phyloP scores from a whole-genome alignment of 2,797 vertebrate genomes.

The Apogon hyalosoma region DNA sequence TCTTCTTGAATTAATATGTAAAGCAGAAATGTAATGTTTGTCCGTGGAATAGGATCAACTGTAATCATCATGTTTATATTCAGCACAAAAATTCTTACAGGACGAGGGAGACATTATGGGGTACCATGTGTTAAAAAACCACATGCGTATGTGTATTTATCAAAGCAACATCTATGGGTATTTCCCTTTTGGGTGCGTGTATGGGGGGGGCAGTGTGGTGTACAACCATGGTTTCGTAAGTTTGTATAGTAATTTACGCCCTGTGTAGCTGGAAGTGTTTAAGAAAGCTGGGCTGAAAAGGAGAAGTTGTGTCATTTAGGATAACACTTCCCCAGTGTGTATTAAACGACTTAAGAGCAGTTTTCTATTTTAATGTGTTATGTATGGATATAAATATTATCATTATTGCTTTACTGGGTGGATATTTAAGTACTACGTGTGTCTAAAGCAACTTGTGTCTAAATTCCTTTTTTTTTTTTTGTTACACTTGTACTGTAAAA shows the following conservation, averaged over 20 bases:
- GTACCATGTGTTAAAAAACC: slow-evolving; percentile 10
- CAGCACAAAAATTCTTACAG: background rate
- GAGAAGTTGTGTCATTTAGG: slow-evolving; percentile 43
- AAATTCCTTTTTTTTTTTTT: slow-evolving; percentile 1
- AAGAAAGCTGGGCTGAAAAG: slow-evolving; percentile 48
- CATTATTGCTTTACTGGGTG: too few relatives aligned
- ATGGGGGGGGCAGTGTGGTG: background rate
- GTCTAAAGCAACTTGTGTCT: too few relatives aligned
- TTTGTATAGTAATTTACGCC: slow-evolving; percentile 30
- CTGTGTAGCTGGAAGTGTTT: slow-evolving; percentile 33
- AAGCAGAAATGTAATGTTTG: background rate
- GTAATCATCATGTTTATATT: background rate
- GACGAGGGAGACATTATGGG: slow-evolving; percentile 5
- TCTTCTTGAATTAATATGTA: slow-evolving; percentile 3
- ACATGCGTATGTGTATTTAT: slow-evolving; percentile 11
- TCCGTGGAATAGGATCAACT: background rate
- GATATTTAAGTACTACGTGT: too few relatives aligned
- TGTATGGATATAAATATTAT: too few relatives aligned
- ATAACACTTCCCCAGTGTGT: slow-evolving; percentile 8
- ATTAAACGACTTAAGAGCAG: too few relatives aligned
- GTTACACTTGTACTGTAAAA: background rate
- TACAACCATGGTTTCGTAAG: slow-evolving; percentile 21
- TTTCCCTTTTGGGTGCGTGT: slow-evolving; percentile 38
- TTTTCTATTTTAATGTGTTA: background rate
- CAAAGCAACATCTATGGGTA: slow-evolving; percentile 11